Percentiles rank a stretch among this genome's conserved stretches.
Conservation (phyloP, 1,140 invertebrate genomes). For the Hesperophylax magnus region DNA sequence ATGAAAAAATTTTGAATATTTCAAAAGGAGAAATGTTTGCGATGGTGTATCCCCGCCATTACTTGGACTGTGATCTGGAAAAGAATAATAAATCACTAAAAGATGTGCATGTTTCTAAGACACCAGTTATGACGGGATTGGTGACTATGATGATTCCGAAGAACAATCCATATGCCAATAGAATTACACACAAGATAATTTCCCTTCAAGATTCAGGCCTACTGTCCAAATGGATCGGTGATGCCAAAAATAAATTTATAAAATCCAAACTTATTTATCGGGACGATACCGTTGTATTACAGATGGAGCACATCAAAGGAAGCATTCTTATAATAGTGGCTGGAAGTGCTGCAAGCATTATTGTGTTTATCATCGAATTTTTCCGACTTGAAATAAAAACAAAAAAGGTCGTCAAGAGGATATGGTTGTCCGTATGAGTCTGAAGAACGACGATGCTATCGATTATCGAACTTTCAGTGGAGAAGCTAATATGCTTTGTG, state of each 20-base stretch:
- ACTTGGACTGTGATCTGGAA: background rate
- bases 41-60: background rate
- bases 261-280: background rate
- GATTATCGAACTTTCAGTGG: no score
- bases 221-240: background rate
- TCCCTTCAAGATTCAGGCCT: slow-evolving; percentile 4
- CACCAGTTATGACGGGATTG: background rate
- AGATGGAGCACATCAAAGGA: slow-evolving; percentile 23
- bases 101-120: slow-evolving; percentile 4
- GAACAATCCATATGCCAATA: slow-evolving; percentile 7
- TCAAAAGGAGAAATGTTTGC: background rate
- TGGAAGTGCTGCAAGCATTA: slow-evolving; percentile 5
- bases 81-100: background rate
- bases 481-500: no score
- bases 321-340: background rate
- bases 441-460: no score
- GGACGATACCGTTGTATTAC: background rate
- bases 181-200: background rate
- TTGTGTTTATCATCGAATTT: background rate
- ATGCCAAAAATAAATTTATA: background rate
- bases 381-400: background rate
- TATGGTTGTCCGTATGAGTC: no score
- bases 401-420: no score
- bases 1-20: background rate
- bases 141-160: background rate